Conservation (phyloP, 2,113 vertebrate genomes). For the Petroica traversi region DNA sequence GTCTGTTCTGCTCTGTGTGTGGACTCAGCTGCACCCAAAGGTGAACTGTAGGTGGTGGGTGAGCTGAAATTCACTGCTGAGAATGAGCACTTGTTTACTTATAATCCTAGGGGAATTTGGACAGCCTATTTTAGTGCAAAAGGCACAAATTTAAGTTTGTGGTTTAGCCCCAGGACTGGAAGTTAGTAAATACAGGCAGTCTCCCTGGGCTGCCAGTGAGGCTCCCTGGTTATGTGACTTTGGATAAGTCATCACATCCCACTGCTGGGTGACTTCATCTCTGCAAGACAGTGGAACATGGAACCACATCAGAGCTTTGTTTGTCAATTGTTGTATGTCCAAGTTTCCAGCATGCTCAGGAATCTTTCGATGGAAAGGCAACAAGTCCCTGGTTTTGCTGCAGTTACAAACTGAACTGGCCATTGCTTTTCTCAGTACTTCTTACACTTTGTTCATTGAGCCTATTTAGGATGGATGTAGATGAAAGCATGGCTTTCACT, state of each 20-base stretch:
- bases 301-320: neutral
- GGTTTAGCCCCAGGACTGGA: constrained; percentile 8
- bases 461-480: neutral
- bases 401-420: neutral
- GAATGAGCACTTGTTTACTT: neutral
- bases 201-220: neutral
- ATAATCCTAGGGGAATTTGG: neutral
- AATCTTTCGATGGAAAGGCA: neutral
- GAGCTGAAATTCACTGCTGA: neutral
- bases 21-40: neutral
- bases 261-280: neutral
- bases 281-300: neutral
- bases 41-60: neutral
- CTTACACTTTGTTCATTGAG: neutral
- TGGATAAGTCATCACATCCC: neutral
- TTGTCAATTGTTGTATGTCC: neutral
- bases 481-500: neutral
- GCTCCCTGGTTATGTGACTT: neutral
- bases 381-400: neutral
- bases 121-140: neutral
- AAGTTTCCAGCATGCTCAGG: neutral
- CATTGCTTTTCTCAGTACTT: neutral
- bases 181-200: neutral
- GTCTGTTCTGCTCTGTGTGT: neutral
- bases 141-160: neutral